Percentiles rank a stretch among this genome's conserved stretches.
phyloP scores from a whole-genome alignment of 2,797 vertebrate genomes.

The Hephaestus fuliginosus region DNA sequence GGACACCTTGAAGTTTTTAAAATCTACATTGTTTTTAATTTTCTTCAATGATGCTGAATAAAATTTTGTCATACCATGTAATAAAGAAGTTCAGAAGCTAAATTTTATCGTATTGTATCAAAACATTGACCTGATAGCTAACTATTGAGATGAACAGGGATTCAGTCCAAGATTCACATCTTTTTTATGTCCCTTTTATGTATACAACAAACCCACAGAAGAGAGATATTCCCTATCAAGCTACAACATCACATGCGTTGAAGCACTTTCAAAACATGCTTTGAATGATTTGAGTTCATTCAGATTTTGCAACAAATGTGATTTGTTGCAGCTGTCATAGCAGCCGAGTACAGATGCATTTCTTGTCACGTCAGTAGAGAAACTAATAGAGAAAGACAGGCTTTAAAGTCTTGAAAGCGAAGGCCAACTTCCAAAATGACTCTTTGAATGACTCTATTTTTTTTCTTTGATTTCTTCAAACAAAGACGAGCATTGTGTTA shows the following conservation, averaged over 20 bases:
- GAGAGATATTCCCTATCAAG: conserved; percentile 5
- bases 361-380: conserved; percentile 9
- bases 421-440: not conserved
- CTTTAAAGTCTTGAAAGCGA: not conserved
- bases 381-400: conserved; percentile 1
- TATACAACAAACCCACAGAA: not conserved
- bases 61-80: not conserved
- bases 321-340: conserved; percentile 11
- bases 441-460: not conserved
- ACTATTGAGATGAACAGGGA: not conserved
- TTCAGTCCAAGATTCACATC: not conserved
- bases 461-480: not conserved
- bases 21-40: not conserved
- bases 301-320: conserved; percentile 18
- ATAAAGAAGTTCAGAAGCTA: not conserved
- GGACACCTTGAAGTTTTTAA: not conserved
- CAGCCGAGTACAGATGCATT: conserved; percentile 2
- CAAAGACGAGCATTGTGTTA: conserved; percentile 12
- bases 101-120: not conserved
- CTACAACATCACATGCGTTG: conserved; percentile 5
- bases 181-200: not conserved
- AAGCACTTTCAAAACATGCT: conserved; percentile 23
- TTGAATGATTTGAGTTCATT: conserved; percentile 23
- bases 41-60: not conserved
- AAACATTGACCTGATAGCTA: not conserved